A percentile compares a stretch with the other conserved stretches of the same genome.
Conservation (phyloP, 2,113 vertebrate species). For the Campylomormyrus tamandua region DNA sequence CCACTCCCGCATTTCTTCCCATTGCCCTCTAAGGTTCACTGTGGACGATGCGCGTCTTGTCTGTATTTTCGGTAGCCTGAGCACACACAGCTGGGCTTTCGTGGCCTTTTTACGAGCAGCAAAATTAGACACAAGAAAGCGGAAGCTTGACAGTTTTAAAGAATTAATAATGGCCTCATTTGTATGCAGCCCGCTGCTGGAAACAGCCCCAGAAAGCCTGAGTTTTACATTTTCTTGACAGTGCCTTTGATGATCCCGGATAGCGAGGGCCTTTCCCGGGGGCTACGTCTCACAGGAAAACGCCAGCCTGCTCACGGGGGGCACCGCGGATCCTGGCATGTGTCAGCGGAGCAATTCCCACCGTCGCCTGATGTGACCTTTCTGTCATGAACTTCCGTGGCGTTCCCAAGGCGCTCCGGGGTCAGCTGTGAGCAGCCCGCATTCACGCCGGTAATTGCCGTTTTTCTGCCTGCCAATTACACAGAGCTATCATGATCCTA, state of each 20-base stretch:
- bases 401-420: too few relatives aligned
- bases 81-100: slow-evolving; percentile 43
- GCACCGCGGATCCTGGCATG: slow-evolving; percentile 51
- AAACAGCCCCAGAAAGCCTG: slow-evolving; percentile 44
- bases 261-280: slow-evolving; percentile 47
- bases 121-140: slow-evolving; percentile 55
- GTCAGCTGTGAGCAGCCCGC: not conserved
- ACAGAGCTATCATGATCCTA: not conserved
- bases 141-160: slow-evolving; percentile 51
- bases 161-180: slow-evolving; percentile 61
- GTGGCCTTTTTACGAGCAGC: slow-evolving; percentile 56
- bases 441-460: not conserved
- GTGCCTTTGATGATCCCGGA: slow-evolving; percentile 63
- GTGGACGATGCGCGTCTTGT: not conserved
- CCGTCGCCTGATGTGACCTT: not conserved
- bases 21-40: not conserved
- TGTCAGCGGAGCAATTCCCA: slow-evolving; percentile 35
- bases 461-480: not conserved
- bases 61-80: not conserved
- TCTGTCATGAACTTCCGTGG: not conserved
- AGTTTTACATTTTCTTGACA: slow-evolving; percentile 62
- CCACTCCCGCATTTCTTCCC: not conserved
- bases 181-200: slow-evolving; percentile 46
- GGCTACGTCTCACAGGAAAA: slow-evolving; percentile 48
- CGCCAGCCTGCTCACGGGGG: slow-evolving; percentile 49